These are phyloP conservation scores for Cariama cristata DNA, from an alignment of 2,113 vertebrate species.

Conservation along the genomic window DNA sequence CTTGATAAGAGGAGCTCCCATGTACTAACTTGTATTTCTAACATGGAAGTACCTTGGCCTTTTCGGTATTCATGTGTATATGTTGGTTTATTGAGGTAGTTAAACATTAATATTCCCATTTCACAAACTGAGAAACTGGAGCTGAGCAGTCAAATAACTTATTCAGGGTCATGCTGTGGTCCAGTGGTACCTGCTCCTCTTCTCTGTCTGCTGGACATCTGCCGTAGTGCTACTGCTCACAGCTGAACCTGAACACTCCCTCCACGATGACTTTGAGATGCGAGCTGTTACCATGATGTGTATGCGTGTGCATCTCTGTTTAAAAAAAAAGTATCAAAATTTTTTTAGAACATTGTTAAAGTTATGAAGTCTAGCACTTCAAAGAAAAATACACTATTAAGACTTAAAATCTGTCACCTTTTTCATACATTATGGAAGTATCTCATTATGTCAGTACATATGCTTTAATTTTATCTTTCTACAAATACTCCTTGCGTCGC, in stretches of 20 bases:
- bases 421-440: neutral
- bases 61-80: neutral
- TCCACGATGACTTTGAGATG: neutral
- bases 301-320: rapidly evolving
- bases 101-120: constrained; percentile 42
- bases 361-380: neutral
- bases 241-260: neutral
- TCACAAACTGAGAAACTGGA: constrained; percentile 5
- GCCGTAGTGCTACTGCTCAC: neutral
- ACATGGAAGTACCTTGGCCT: neutral
- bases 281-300: neutral
- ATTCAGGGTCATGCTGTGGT: neutral
- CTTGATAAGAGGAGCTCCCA: neutral
- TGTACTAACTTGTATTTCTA: neutral
- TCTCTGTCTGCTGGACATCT: neutral
- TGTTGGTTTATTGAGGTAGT: neutral
- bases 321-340: neutral
- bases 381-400: neutral
- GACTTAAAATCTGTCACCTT: neutral
- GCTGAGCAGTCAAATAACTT: neutral
- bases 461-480: neutral
- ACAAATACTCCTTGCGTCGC: neutral
- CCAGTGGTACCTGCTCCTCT: neutral
- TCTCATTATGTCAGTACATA: neutral
- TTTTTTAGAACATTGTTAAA: neutral